Base-by-base conservation (phyloP, 2,888 invertebrate genomes). In the Diplolepis rosae region DNA sequence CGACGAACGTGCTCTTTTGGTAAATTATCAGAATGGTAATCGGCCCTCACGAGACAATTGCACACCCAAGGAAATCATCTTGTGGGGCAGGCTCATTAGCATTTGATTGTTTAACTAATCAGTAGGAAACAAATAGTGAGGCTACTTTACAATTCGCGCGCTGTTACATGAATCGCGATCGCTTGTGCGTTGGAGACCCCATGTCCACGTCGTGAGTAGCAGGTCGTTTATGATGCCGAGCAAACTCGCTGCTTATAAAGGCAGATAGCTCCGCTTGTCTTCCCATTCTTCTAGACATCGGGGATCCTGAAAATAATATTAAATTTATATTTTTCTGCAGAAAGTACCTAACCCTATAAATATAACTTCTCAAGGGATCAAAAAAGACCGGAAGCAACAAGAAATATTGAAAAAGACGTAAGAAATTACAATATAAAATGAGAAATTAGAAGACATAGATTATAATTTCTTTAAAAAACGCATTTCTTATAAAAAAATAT, bases 141-240 rank as follows among this genome's bases (percentile, higher is more conserved):
- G 83, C 85, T 85, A 87, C 80, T 81, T 83, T 82, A 83, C 80
- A 76, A 79, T 79, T 83, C 83, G 84, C 87, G 86, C 86, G 83
- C 82, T 81, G 88, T 91, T 92, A 93, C 92, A 93, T 92, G 86
- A 93, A 93, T 84, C 94, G 92, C 85, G 93, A 92, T 84, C 94
- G 92, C 89, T 95, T 95, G 87, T 93, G 93, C 82, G 93, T 93
- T 74, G 94, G 94, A 80, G 94, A 94, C 86, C 93, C 94, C 94
- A 94, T 94, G 85, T 92, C 93, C 79, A 94, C 94, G 88, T 94
- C 94, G 74, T 93, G 92, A 82, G 93, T 92, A 70, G 93, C 92
- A 50, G 93, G 92, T 79, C 93, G 90, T 89, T 93, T 93, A 87
- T 92, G 92, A 86, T 94, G 93, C 72, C 94, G 92, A 73, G 93